Evolutionary conservation across 2,113 vertebrate species (phyloP).

Genomic region (Nerophis ophidion): DNA sequence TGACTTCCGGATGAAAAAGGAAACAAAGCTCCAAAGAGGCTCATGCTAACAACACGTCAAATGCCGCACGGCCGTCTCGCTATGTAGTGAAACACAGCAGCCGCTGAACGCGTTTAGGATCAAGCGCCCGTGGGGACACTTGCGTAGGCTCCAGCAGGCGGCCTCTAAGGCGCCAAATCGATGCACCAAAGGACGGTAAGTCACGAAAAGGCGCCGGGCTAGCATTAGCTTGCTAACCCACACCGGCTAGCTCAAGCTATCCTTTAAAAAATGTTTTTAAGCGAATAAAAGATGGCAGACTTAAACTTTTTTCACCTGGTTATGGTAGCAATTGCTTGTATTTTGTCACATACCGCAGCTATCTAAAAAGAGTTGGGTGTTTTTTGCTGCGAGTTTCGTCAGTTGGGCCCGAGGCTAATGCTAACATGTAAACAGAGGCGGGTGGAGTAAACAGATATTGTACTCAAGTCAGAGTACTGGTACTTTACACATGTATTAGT

Average conservation of each 20-base stretch:
- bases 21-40: conserved; percentile 19
- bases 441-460: no score
- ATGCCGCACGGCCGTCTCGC: conserved; percentile 12
- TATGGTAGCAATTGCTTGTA: not conserved
- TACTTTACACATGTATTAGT: no score
- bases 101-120: not conserved
- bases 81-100: conserved; percentile 27
- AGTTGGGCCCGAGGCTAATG: not conserved
- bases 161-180: not conserved
- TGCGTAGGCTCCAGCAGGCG: not conserved
- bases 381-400: not conserved
- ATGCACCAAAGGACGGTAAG: conserved; percentile 35
- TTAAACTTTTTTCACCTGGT: not conserved
- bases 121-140: not conserved
- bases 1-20: conserved; percentile 18
- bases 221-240: not conserved
- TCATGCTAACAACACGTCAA: conserved; percentile 37
- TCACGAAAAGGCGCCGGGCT: not conserved
- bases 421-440: conserved; percentile 52
- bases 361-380: not conserved
- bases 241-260: not conserved
- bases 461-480: no score
- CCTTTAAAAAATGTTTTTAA: not conserved
- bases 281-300: conserved; percentile 24
- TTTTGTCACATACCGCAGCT: no score